Base-by-base conservation (phyloP, 2,797 vertebrate genomes). In the Ibycter americanus region DNA sequence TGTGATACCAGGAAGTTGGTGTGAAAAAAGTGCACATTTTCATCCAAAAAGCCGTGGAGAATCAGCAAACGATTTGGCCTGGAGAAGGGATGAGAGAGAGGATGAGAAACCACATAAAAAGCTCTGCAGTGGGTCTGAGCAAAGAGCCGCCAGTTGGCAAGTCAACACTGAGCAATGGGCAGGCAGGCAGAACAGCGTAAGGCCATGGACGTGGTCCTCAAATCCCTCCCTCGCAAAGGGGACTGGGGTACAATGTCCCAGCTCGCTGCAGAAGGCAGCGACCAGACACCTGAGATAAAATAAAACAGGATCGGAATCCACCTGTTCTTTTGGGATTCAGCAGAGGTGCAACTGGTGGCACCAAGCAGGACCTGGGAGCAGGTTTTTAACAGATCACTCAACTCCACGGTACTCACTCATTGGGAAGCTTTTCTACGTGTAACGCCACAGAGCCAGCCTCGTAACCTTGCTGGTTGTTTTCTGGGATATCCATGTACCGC, bases 1-100 rank as follows among this genome's bases (percentile, higher is more conserved):
- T 99, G 99, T 44, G 99, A 99, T 92, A 99, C 99, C 54, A 99
- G 98, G 98, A 99, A 99, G 96, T 99, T 99, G 93, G 99, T 99
- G 98, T 99, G 99, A 97, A 99, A 99, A 99, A 99, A 99, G 99
- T 99, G 99, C 98, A 99, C 99, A 15, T 99, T 99, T 98, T 99
- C 99, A 91, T 99, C 99, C 86, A 99, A 98, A 98, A 99, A 99
- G 83, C 99, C 99, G 32, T 99, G 99, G 83, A 99, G 99, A 97
- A 99, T 99, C 93, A 99, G 98, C 98, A 99, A 98, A 96, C 99
- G 99, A 96, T 99, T 99, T 90, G 99, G 99, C 98, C 99, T 99
- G 73, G 65, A 71, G 46, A 67, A 4, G 22, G 95, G 68, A 86
- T 17, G 18, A 47, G 25, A 87, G 92, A 76, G 0, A 38, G 71